These are phyloP conservation scores for Epinephelus moara DNA, from an alignment of 2,113 vertebrate species.

Conservation along the genomic window DNA sequence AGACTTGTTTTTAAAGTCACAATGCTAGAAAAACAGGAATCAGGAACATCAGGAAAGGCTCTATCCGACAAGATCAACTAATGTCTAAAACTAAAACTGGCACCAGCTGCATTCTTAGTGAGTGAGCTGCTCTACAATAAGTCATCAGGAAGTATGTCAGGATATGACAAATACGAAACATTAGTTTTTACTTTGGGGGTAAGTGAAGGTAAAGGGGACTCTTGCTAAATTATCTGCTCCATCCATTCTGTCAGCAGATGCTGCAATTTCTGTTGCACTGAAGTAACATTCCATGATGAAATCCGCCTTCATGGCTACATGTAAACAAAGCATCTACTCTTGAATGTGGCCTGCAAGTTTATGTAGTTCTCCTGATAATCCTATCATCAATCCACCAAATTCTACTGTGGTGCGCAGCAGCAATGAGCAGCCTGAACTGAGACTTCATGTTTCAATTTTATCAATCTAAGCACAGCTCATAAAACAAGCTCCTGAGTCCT, in stretches of 20 bases:
- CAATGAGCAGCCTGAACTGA: not conserved
- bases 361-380: not conserved
- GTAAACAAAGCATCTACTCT: not conserved
- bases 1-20: constrained; percentile 49
- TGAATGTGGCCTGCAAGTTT: not conserved
- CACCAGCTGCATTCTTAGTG: not conserved
- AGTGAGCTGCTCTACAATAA: not conserved
- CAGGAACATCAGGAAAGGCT: not conserved
- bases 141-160: not conserved
- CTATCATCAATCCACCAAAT: not conserved
- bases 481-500: not conserved
- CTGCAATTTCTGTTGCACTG: not conserved
- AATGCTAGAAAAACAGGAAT: constrained; percentile 31
- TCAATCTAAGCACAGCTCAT: not conserved
- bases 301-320: not conserved
- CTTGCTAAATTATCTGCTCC: too few species aligned
- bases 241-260: not conserved
- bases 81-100: not conserved
- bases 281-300: not conserved
- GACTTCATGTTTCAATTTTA: not conserved
- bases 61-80: not conserved
- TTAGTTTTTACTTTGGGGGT: not conserved
- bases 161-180: not conserved
- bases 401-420: not conserved
- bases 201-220: not conserved